phyloP scores from a whole-genome alignment of 1,140 invertebrate species.

The Notospermus geniculatus region DNA sequence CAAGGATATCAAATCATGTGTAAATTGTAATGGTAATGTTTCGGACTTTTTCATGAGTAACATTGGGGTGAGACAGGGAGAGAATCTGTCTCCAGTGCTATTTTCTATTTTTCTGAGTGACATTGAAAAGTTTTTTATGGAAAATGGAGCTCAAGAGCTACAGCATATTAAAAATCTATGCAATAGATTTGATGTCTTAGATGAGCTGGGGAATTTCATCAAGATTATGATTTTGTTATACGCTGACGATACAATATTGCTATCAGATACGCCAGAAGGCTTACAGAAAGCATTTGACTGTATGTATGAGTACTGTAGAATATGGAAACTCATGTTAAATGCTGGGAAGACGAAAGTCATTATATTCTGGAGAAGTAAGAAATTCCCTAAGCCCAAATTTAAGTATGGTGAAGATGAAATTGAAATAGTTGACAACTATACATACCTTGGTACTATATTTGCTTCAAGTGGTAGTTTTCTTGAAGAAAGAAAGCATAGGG shows the following conservation, averaged over 20 bases:
- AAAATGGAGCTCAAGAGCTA: background rate
- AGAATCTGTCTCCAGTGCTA: too few species aligned
- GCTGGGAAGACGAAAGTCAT: background rate
- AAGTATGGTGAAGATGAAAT: background rate
- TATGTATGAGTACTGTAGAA: background rate
- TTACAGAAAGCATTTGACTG: background rate
- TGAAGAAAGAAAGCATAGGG: too few species aligned
- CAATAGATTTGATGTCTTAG: too few species aligned
- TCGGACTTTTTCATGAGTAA: conserved; percentile 11
- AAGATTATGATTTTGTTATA: too few species aligned
- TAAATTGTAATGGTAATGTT: conserved; percentile 12
- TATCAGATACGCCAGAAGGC: background rate
- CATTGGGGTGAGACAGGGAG: conserved; percentile 22
- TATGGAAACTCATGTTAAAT: background rate
- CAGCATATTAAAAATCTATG: background rate
- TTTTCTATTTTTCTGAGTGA: conserved; percentile 23
- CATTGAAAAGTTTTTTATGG: background rate
- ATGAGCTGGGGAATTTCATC: background rate
- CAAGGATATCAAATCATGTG: conserved; percentile 16
- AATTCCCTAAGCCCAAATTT: background rate
- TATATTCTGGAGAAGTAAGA: background rate
- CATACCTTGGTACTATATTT: conserved; percentile 1
- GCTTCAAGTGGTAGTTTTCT: too few species aligned
- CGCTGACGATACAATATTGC: background rate
- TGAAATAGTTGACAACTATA: background rate